phyloP scores from a whole-genome alignment of 2,888 invertebrate species.

The Drosophila rellima region DNA sequence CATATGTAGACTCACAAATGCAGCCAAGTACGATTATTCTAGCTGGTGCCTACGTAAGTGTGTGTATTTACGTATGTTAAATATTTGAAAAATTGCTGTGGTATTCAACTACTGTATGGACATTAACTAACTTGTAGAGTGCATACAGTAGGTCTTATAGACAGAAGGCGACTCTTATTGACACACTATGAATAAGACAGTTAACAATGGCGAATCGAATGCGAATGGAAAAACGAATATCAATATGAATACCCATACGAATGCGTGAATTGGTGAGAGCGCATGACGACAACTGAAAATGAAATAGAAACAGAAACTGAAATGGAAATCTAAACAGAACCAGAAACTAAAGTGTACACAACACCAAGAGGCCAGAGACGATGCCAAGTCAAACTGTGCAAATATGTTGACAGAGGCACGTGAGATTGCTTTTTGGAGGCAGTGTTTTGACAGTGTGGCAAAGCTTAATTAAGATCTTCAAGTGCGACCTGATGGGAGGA shows the following conservation, averaged over 20 bases:
- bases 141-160: conserved; percentile 13
- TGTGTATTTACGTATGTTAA: conserved; percentile 49
- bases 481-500: not conserved
- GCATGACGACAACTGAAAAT: conserved; percentile 27
- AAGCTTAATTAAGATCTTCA: conserved; percentile 54
- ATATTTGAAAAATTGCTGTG: conserved; percentile 64
- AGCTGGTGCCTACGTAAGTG: conserved; percentile 12
- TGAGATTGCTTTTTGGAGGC: conserved; percentile 52
- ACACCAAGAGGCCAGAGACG: conserved; percentile 17
- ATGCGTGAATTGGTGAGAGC: conserved; percentile 18
- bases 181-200: conserved; percentile 18
- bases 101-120: conserved; percentile 60
- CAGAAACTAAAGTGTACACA: conserved; percentile 32
- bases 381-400: conserved; percentile 58
- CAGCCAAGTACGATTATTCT: conserved; percentile 20
- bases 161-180: conserved; percentile 27
- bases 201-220: conserved; percentile 36
- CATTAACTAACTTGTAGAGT: conserved; percentile 34
- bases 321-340: conserved; percentile 1
- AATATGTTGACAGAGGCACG: conserved; percentile 60
- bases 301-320: conserved; percentile 26
- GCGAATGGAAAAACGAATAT: conserved; percentile 13
- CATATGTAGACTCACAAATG: conserved; percentile 2
- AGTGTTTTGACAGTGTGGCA: conserved; percentile 32
- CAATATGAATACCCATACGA: conserved; percentile 17